Conservation (phyloP, 92 coral and sea anemone species). For the Epizoanthus scotinus region DNA sequence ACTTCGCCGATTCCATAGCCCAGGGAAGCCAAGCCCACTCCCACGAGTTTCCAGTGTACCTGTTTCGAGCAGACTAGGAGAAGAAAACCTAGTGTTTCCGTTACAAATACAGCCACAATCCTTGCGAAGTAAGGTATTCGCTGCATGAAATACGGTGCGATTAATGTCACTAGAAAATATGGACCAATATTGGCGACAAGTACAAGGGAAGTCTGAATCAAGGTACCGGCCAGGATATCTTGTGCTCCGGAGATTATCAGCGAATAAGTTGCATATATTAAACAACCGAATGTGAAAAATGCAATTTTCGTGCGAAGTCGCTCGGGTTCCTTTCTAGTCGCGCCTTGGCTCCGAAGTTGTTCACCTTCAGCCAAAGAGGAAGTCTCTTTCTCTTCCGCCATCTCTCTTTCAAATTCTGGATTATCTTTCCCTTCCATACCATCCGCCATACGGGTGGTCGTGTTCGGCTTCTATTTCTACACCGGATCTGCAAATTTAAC, state of each 20-base stretch:
- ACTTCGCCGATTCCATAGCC: conserved; percentile 87
- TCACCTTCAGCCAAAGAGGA: neutral
- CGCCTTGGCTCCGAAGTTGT: neutral
- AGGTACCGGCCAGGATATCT: conserved; percentile 85
- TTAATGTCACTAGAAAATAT: conserved; percentile 67
- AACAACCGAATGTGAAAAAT: conserved; percentile 62
- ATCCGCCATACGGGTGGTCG: conserved; percentile 17
- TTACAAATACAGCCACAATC: conserved; percentile 63
- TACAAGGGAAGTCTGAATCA: conserved; percentile 82
- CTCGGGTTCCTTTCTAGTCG: conserved; percentile 47
- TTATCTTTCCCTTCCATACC: neutral
- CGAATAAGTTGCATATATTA: conserved; percentile 52
- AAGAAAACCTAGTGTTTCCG: conserved; percentile 66
- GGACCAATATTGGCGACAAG: conserved; percentile 81
- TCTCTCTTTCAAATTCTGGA: neutral
- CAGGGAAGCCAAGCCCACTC: conserved; percentile 77
- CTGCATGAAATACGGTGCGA: conserved; percentile 81
- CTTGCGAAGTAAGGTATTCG: conserved; percentile 70
- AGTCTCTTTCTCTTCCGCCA: neutral
- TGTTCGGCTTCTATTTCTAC: too few species aligned
- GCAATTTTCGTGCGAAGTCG: conserved; percentile 68
- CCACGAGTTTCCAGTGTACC: conserved; percentile 75
- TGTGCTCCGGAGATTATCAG: conserved; percentile 82
- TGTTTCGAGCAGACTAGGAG: conserved; percentile 63
- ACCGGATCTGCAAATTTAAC: neutral